phyloP scores from a whole-genome alignment of 1,140 invertebrate species.

The Kradibia gibbosae region DNA sequence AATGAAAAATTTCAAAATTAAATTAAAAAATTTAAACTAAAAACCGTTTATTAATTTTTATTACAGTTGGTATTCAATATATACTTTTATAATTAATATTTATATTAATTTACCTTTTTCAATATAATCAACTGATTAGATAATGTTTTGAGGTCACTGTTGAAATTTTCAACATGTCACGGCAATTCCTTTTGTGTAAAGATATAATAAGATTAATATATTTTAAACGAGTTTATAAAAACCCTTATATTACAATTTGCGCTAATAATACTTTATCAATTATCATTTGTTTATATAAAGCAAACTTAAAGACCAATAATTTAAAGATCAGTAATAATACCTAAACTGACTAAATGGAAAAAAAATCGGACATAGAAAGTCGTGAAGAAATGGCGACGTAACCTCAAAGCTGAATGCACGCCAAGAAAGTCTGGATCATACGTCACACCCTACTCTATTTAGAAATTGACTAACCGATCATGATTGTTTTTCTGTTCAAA shows the following conservation, averaged over 20 bases:
- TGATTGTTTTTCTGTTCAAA: not conserved
- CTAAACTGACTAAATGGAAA: not conserved
- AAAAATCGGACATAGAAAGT: not conserved
- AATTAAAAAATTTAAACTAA: not conserved
- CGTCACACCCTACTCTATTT: not conserved
- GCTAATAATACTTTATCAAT: too few species aligned
- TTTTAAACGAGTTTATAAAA: not conserved
- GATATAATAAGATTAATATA: not conserved
- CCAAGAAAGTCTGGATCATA: conserved; percentile 1
- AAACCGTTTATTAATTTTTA: not conserved
- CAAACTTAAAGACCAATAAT: not conserved
- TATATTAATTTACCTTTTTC: conserved; percentile 29
- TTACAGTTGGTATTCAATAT: not conserved
- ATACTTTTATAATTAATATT: not conserved
- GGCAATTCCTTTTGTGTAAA: not conserved
- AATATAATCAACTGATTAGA: conserved; percentile 24
- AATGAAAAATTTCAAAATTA: not conserved
- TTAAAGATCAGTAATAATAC: not conserved
- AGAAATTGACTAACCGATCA: not conserved
- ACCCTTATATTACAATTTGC: not conserved
- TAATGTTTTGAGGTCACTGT: conserved; percentile 31
- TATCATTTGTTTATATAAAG: not conserved
- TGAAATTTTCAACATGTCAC: conserved; percentile 27
- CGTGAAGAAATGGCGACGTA: conserved; percentile 25
- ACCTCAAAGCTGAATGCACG: conserved; percentile 27